These are phyloP conservation scores for Nasonia vitripennis DNA, from an alignment of 1,140 invertebrate species.

Conservation along the genomic window DNA sequence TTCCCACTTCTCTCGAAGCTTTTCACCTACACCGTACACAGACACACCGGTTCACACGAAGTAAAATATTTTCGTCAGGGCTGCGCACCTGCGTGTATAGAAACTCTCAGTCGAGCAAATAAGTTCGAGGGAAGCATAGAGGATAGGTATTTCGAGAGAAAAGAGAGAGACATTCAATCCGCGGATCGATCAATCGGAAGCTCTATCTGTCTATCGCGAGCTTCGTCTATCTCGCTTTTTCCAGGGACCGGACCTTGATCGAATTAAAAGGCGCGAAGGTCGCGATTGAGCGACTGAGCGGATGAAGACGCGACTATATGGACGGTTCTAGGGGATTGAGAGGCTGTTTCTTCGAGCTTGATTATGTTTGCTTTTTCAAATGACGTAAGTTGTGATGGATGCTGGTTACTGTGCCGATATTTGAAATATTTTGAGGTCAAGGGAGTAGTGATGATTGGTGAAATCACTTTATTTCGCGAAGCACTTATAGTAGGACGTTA, in stretches of 20 bases:
- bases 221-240: background rate
- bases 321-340: background rate
- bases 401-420: background rate
- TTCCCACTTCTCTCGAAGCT: background rate
- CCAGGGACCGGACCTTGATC: slow-evolving; percentile 24
- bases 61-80: background rate
- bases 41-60: background rate
- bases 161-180: slow-evolving; percentile 54
- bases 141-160: background rate
- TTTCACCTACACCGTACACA: background rate
- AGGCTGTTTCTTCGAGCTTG: background rate
- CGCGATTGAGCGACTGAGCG: background rate
- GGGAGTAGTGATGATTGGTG: too few relatives aligned
- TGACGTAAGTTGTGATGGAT: background rate
- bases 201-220: background rate
- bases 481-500: too few relatives aligned
- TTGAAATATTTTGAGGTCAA: too few relatives aligned
- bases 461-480: too few relatives aligned
- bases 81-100: background rate
- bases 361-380: background rate
- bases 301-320: background rate
- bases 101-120: background rate
- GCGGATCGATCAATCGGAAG: slow-evolving; percentile 55
- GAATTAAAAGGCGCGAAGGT: slow-evolving; percentile 39
- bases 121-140: background rate